These are phyloP conservation scores for Hermetia illucens DNA, from an alignment of 1,140 invertebrate genomes.

Conservation along the genomic window DNA sequence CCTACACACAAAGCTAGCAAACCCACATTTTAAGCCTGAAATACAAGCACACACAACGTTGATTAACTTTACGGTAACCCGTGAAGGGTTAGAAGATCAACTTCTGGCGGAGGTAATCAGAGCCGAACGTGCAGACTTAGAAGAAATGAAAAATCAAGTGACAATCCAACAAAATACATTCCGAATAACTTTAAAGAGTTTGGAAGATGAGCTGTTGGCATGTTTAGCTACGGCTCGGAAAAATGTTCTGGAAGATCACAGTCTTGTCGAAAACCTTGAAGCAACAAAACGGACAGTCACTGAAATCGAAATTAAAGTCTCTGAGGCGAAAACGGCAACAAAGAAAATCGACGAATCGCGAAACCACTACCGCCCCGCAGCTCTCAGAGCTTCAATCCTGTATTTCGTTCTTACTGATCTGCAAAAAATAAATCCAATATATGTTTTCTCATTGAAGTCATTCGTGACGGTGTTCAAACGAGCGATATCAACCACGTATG, in stretches of 20 bases:
- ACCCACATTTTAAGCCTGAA: constrained; percentile 94
- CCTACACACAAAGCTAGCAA: constrained; percentile 85
- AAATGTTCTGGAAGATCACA: constrained; percentile 80
- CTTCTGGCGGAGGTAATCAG: constrained; percentile 88
- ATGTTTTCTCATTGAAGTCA: constrained; percentile 91
- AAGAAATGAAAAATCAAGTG: constrained; percentile 56
- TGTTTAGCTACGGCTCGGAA: constrained; percentile 77
- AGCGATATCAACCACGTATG: constrained; percentile 40
- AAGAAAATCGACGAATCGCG: constrained; percentile 80
- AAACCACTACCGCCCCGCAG: constrained; percentile 78
- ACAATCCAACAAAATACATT: constrained; percentile 91
- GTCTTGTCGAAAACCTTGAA: constrained; percentile 83
- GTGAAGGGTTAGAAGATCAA: constrained; percentile 87
- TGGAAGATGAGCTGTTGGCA: constrained; percentile 80
- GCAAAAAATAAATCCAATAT: constrained; percentile 87
- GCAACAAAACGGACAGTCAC: constrained; percentile 86
- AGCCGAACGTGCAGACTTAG: constrained; percentile 83
- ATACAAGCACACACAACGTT: constrained; percentile 92
- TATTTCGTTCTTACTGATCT: constrained; percentile 93
- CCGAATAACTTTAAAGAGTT: constrained; percentile 79
- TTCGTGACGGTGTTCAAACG: constrained; percentile 89
- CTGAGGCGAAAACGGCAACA: constrained; percentile 72
- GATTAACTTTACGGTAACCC: constrained; percentile 92
- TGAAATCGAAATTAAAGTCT: constrained; percentile 79
- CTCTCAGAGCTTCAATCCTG: constrained; percentile 71